A percentile compares a stretch with the other conserved stretches of the same genome.
Conservation (phyloP, 2,888 invertebrate genomes). For the Pyrrhia umbra region DNA sequence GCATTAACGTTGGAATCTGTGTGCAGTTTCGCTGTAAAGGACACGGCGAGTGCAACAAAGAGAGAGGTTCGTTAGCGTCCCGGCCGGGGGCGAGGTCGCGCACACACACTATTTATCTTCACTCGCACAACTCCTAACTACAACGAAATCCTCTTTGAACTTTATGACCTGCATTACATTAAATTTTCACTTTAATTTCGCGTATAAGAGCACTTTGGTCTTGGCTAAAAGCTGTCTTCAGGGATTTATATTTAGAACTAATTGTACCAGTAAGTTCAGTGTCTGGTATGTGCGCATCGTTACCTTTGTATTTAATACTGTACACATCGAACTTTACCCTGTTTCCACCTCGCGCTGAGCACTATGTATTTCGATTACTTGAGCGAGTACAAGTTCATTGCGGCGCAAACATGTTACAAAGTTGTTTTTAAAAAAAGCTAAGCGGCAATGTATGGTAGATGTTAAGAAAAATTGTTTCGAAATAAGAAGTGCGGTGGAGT, state of each 20-base stretch:
- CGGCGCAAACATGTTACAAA: slow-evolving; percentile 70
- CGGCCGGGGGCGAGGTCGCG: slow-evolving; percentile 84
- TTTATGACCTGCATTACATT: slow-evolving; percentile 71
- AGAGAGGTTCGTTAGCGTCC: slow-evolving; percentile 85
- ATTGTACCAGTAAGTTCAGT: slow-evolving; percentile 43
- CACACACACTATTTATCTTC: slow-evolving; percentile 79
- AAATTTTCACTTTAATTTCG: slow-evolving; percentile 59
- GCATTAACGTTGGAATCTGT: slow-evolving; percentile 70
- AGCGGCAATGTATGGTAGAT: slow-evolving; percentile 81
- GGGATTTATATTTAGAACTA: slow-evolving; percentile 45
- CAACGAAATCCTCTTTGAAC: slow-evolving; percentile 63
- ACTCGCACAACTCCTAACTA: slow-evolving; percentile 66
- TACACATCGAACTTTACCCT: slow-evolving; percentile 79
- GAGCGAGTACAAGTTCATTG: slow-evolving; percentile 73
- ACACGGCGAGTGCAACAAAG: slow-evolving; percentile 77
- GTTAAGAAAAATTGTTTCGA: slow-evolving; percentile 83
- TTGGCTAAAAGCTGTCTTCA: slow-evolving; percentile 23
- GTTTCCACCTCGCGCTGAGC: slow-evolving; percentile 66
- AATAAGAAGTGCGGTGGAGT: slow-evolving; percentile 86
- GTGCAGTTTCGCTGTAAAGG: slow-evolving; percentile 77
- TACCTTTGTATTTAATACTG: slow-evolving; percentile 81
- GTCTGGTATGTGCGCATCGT: slow-evolving; percentile 82
- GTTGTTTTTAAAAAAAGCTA: slow-evolving; percentile 68
- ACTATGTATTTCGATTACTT: slow-evolving; percentile 36
- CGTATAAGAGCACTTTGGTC: slow-evolving; percentile 43